Percentiles rank a stretch among this genome's conserved stretches.
Conservation (phyloP, 2,113 vertebrate genomes). For the human region GRCh38 chr7:79095001-79095500, state of each 20-base stretch:
- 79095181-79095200: background rate
- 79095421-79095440: background rate
- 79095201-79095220: background rate
- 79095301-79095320: background rate
- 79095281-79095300: background rate
- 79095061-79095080: background rate
- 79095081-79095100: background rate
- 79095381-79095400: background rate
- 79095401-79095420: background rate
- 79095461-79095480: background rate
- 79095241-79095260: background rate
- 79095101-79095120: background rate
- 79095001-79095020: background rate
- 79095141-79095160: background rate
- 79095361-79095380: background rate
- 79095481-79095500: background rate
- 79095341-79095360: background rate
- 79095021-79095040: background rate
- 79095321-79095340: background rate
- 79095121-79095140: background rate
- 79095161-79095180: background rate
- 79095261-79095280: background rate
- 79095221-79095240: background rate
- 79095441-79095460: background rate
- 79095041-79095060: background rate